These are phyloP conservation scores for Aeoliscus strigatus DNA, from an alignment of 2,797 vertebrate genomes.

Conservation along the genomic window DNA sequence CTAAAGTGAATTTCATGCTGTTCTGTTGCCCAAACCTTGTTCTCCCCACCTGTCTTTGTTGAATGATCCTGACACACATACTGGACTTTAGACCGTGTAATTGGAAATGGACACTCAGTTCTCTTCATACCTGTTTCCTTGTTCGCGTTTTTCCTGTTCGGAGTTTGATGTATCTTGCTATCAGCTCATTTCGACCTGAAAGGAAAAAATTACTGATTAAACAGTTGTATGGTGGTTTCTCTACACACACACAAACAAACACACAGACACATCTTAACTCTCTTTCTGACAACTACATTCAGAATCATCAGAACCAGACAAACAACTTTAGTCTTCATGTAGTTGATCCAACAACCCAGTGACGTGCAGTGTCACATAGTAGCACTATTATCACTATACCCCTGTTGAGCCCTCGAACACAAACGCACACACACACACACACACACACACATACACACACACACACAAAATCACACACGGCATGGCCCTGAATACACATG, in stretches of 20 bases:
- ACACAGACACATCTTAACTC: slow-evolving; percentile 6
- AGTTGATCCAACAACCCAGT: slow-evolving; percentile 66
- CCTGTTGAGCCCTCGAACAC: slow-evolving; percentile 40
- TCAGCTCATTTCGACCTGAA: slow-evolving; percentile 96
- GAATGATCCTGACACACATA: too few species aligned
- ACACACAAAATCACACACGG: slow-evolving; percentile 81
- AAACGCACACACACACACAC: slow-evolving; percentile 70
- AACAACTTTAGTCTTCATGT: slow-evolving; percentile 54
- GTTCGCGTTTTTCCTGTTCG: slow-evolving; percentile 97
- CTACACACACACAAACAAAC: slow-evolving; percentile 14
- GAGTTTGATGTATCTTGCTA: slow-evolving; percentile 99
- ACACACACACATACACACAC: slow-evolving; percentile 51
- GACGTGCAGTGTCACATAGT: slow-evolving; percentile 49
- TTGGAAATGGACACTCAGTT: slow-evolving; percentile 2
- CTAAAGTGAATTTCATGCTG: too few species aligned
- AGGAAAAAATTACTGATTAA: slow-evolving; percentile 26
- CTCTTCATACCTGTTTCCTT: slow-evolving; percentile 87
- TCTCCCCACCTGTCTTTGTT: too few species aligned
- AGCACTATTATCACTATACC: slow-evolving; percentile 55
- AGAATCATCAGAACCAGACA: slow-evolving; percentile 48
- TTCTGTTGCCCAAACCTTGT: too few species aligned
- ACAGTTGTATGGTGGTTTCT: slow-evolving; percentile 14
- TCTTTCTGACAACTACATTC: slow-evolving; percentile 25
- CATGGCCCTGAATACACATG: slow-evolving; percentile 87
- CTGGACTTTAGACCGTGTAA: too few species aligned